phyloP scores from a whole-genome alignment of 2,797 vertebrate species.

The Platalea minor region DNA sequence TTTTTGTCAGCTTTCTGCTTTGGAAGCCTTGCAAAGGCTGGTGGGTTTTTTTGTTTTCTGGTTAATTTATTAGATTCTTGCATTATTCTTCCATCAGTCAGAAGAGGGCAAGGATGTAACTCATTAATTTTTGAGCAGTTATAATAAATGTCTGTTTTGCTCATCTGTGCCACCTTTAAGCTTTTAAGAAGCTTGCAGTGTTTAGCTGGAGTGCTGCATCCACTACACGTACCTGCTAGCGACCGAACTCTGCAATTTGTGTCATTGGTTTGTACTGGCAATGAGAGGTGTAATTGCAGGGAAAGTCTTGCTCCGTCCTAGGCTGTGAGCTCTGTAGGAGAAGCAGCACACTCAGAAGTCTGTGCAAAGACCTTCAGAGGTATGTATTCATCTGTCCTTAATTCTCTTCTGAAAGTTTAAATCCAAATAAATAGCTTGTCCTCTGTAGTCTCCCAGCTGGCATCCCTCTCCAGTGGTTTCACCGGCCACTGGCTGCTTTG shows the following conservation, averaged over 20 bases:
- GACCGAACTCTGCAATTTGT: not conserved
- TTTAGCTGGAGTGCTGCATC: not conserved
- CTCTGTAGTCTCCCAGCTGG: not conserved
- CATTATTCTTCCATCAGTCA: not conserved
- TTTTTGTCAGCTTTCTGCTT: not conserved
- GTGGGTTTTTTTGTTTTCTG: not conserved
- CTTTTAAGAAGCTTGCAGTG: not conserved
- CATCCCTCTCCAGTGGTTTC: not conserved
- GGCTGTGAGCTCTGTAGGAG: not conserved
- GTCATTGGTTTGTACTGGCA: not conserved
- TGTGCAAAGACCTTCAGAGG: not conserved
- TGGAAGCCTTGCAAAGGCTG: not conserved
- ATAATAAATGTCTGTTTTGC: not conserved
- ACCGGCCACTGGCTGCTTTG: rapidly evolving
- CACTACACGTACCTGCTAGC: not conserved
- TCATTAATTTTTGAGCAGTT: not conserved
- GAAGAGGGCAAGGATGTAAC: not conserved
- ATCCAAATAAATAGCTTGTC: not conserved
- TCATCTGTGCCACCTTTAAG: not conserved
- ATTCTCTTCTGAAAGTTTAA: not conserved
- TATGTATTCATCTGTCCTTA: not conserved
- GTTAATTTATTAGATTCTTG: not conserved
- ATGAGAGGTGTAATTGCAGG: not conserved
- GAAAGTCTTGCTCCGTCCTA: not conserved
- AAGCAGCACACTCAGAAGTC: not conserved